Base-by-base conservation (phyloP, 2,888 invertebrate species). In the Lymantria monacha region DNA sequence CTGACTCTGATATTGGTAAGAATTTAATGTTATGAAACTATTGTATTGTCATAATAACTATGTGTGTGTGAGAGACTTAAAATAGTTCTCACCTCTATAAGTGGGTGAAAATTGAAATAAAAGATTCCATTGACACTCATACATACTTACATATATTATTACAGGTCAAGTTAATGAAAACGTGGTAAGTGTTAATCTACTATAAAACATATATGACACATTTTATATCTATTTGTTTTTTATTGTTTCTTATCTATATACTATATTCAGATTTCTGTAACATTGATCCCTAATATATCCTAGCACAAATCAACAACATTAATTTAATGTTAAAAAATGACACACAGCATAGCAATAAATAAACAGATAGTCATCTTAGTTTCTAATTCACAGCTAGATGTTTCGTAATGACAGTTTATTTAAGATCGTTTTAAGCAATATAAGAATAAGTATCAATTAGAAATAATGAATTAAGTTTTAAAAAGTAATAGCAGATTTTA, bases 381-480 rank as follows among this genome's bases (percentile, higher is more conserved):
- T 30, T 30, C 9, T 42, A 15, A 15, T 22, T 11, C 13, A 43
- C 48, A 12, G 43, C 13, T 43, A 22, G n/a, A 30, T 11, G 36
- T 22, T 22, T 43, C 3, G 1, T 22, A 43, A 43, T 22, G n/a
- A 43, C 14, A 41, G 22, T 13, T 12, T 40, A n/a, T 38, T 36
- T 36, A 7, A 36, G 8, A 36, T 36, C 11, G 2, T 22, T 22
- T 22, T 2, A 22, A 22, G 22, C 22, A 22, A 22, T 22, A 22
- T 22, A 22, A 22, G 22, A 22, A 22, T 22, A 22, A 12, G 8
- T 12, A 49, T 42, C 45, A 45, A 49, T 49, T 42, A 49, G 45
- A 46, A 46, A 30, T 37, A 46, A 46, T 50, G 45, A 50, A 37
- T 46, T 9, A 38, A n/a, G 11, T 38, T 38, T 38, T n/a, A n/a